Conservation (phyloP, 2,888 invertebrate species). For the Phortica okadai region DNA sequence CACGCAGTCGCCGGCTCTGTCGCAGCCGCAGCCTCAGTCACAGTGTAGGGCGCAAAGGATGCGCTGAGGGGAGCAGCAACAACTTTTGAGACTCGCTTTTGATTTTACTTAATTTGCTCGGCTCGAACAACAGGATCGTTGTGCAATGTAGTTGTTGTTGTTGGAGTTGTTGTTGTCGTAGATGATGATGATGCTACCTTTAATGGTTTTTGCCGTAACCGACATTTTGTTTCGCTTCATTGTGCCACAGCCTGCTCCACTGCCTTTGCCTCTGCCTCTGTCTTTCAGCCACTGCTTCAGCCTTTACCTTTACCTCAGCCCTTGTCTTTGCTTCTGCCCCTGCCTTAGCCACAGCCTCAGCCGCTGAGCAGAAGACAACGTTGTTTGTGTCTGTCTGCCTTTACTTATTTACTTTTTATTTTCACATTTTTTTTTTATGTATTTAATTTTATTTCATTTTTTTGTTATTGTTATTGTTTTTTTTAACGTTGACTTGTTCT, state of each 20-base stretch:
- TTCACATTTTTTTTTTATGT: no score
- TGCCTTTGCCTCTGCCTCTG: slow-evolving; percentile 20
- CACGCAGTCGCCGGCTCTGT: slow-evolving; percentile 19
- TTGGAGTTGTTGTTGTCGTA: slow-evolving; percentile 32
- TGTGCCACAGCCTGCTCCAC: neutral
- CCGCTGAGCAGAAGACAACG: no score
- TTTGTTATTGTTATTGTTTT: slow-evolving; percentile 35
- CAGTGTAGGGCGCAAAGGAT: neutral
- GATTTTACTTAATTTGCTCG: slow-evolving; percentile 16
- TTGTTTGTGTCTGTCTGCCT: no score
- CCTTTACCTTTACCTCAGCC: no score
- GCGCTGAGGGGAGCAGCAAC: neutral
- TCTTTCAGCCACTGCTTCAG: slow-evolving; percentile 29
- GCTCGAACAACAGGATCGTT: slow-evolving; percentile 15
- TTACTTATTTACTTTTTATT: no score
- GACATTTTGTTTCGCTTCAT: slow-evolving; percentile 70
- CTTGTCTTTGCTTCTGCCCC: no score
- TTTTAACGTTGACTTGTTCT: slow-evolving; percentile 5
- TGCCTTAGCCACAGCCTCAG: no score
- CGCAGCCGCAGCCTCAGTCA: slow-evolving; percentile 17
- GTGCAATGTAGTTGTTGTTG: slow-evolving; percentile 2
- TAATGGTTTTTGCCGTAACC: slow-evolving; percentile 73
- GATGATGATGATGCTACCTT: slow-evolving; percentile 47
- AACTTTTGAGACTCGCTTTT: neutral
- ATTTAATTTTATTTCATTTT: neutral